phyloP scores from a whole-genome alignment of 2,113 vertebrate species.

The Pyxicephalus adspersus region DNA sequence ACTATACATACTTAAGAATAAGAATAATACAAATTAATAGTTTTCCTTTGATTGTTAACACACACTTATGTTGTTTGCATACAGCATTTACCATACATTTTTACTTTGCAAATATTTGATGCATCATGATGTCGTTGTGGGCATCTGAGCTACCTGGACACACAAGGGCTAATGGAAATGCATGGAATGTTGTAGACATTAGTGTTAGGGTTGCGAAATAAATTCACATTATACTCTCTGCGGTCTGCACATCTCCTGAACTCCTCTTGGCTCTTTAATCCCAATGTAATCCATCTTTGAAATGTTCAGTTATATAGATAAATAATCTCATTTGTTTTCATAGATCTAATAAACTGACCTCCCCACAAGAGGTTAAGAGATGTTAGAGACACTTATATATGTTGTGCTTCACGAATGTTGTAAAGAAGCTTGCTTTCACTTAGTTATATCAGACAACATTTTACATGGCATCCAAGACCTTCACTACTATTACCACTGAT shows the following conservation, averaged over 20 bases:
- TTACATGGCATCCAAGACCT: constrained; percentile 3
- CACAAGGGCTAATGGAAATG: background rate
- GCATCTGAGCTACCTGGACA: no score
- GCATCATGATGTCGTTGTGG: no score
- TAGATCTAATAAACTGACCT: constrained; percentile 65
- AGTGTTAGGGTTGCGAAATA: background rate
- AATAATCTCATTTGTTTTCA: constrained; percentile 70
- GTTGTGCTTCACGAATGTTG: background rate
- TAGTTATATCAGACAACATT: constrained; percentile 37
- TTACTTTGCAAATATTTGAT: no score
- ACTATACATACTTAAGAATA: no score
- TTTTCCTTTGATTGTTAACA: no score
- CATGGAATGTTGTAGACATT: background rate
- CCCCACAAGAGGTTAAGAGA: constrained; percentile 58
- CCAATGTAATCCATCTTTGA: constrained; percentile 73
- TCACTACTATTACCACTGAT: background rate
- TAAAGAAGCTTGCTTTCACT: constrained; percentile 50
- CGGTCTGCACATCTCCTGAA: background rate
- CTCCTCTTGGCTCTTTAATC: constrained; percentile 67
- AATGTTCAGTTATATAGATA: constrained; percentile 73
- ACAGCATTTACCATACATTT: no score
- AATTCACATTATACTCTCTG: constrained; percentile 11
- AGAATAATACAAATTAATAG: no score
- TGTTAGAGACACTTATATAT: constrained; percentile 56
- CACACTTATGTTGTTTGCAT: no score